Evolutionary conservation across 1,140 invertebrate genomes (phyloP), one percentile per base, ranked within the genome.

Genomic region (Magallana gigas): DNA sequence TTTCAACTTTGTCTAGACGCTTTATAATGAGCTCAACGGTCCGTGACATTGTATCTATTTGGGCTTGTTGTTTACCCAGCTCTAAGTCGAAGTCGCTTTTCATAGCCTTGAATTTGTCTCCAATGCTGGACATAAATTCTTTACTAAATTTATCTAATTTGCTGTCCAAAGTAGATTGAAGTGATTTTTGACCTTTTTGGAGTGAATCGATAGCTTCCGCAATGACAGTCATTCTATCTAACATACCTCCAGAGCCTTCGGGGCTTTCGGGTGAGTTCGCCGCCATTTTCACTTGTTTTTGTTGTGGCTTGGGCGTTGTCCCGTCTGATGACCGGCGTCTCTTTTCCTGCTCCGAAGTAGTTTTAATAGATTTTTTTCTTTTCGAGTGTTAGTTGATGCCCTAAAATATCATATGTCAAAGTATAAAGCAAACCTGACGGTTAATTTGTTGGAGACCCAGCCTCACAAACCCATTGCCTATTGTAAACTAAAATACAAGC

Each of bases 81-180:
- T 86, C 56, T 29, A 86, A 23, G 57, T 86, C 85, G n/a, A 86
- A 4, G 80, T 86, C 68, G 29, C 8, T 11, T 8, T 81, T 80
- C n/a, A 86, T 18, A 8, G 76, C 85, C 23, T 86, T 86, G 18
- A 86, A 56, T 59, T 86, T 86, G 36, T 56, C 58, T 12, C 83
- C 85, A 36, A 87, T 83, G 18, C 7, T 82, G 7, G 76, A 12
- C 57, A 83, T 83, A 18, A 87, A 48, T 6, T 82, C 85, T 7
- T 76, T 60, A 3, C 85, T 57, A 8, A 87, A 80, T 87, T 83
- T 87, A 57, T 83, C 85, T 58, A 87, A 62, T 56, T 87, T 87
- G 16, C 80, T 87, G 16, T 83, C 80, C 29, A 83, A 83, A 48
- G 60, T 87, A 9, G 16, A 76, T 56, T 83, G 57, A 5, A 87